Evolutionary conservation across 1,140 invertebrate species (phyloP).

Genomic region (Leptonema lineaticorne): DNA sequence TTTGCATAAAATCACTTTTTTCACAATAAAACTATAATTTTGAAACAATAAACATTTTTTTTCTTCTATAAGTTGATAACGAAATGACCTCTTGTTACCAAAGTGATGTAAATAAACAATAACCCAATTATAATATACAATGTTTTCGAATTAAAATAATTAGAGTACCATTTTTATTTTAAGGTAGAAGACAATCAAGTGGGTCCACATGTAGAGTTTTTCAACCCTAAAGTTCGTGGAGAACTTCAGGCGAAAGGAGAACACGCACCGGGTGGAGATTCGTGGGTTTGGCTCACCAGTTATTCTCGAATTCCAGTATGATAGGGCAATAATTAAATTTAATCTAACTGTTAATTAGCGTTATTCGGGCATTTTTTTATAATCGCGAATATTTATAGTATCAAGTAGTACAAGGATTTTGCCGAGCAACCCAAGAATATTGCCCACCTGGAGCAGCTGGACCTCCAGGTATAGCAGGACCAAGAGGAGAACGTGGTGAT

Average conservation of each 20-base stretch:
- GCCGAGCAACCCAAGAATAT: constrained; percentile 73
- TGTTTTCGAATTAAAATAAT: no score
- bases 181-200: constrained; percentile 55
- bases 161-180: background rate
- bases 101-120: no score
- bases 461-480: constrained; percentile 62
- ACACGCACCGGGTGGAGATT: constrained; percentile 63
- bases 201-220: constrained; percentile 66
- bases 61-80: no score
- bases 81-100: no score
- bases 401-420: constrained; percentile 73
- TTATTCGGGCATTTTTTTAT: background rate
- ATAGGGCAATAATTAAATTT: background rate
- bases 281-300: constrained; percentile 77
- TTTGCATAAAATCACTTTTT: no score
- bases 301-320: constrained; percentile 75
- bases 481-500: constrained; percentile 62
- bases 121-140: no score
- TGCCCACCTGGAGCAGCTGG: constrained; percentile 75
- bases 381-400: constrained; percentile 55
- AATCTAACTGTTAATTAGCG: background rate
- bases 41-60: no score
- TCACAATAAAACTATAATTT: no score
- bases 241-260: constrained; percentile 65
- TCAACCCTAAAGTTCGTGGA: constrained; percentile 64